Conservation (phyloP, 2,113 vertebrate species). For the Phocoena phocoena region DNA sequence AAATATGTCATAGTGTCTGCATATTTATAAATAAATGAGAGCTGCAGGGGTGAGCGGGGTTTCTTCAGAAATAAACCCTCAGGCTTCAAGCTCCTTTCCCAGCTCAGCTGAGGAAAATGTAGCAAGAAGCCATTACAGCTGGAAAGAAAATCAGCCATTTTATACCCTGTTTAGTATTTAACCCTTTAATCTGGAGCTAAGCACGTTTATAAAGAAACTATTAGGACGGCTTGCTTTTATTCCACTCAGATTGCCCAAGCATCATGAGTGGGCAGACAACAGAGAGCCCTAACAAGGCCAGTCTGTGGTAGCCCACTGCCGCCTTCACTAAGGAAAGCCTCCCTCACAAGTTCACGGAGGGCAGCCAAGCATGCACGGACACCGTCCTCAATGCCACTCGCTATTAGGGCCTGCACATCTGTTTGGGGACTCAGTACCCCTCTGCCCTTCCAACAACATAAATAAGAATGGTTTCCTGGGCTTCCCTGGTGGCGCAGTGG, state of each 20-base stretch:
- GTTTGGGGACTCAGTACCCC: neutral
- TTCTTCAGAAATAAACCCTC: constrained; percentile 39
- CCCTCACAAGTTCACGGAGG: neutral
- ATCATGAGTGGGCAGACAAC: neutral
- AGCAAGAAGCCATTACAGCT: neutral
- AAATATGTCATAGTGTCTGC: neutral
- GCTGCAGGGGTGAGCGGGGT: too few relatives aligned
- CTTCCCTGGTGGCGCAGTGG: too few relatives aligned
- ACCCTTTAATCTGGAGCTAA: constrained; percentile 2
- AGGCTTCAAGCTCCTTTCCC: neutral
- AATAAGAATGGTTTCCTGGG: neutral
- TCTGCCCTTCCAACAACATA: neutral
- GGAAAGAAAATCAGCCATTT: constrained; percentile 37
- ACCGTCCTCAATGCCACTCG: neutral
- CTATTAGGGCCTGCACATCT: neutral
- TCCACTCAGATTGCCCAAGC: neutral
- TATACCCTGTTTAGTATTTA: neutral
- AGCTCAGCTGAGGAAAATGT: neutral
- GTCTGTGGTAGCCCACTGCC: too few relatives aligned
- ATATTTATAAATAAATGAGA: constrained; percentile 61
- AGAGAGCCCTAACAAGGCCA: neutral
- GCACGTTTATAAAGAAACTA: neutral
- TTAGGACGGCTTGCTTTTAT: neutral
- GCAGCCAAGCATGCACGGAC: neutral
- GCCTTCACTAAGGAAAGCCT: neutral